Evolutionary conservation across 2,888 invertebrate species (phyloP).

Genomic region (Dorcus parallelipipedus): DNA sequence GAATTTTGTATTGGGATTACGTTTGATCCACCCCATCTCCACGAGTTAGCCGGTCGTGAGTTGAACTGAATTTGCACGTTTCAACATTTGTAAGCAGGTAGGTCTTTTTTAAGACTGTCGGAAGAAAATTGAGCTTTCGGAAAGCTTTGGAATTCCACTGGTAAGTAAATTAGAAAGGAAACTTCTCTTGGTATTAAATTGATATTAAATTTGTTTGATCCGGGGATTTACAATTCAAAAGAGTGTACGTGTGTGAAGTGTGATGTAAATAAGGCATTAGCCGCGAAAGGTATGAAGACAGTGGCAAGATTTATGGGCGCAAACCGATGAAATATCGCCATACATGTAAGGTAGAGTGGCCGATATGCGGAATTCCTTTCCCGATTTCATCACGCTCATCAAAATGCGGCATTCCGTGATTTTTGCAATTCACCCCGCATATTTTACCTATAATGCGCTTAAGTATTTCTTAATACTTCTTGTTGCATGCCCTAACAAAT

Average conservation of each 20-base stretch:
- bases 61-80: no score
- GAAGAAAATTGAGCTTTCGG: not conserved
- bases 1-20: no score
- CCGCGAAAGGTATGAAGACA: constrained; percentile 11
- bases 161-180: not conserved
- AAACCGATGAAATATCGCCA: constrained; percentile 10
- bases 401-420: constrained; percentile 4
- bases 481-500: no score
- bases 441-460: constrained; percentile 10
- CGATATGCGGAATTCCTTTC: constrained; percentile 11
- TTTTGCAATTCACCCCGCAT: constrained; percentile 7
- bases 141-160: not conserved
- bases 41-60: no score
- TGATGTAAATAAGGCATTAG: constrained; percentile 17
- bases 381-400: constrained; percentile 15
- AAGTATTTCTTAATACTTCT: constrained; percentile 9
- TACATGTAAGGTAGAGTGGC: constrained; percentile 9
- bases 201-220: not conserved
- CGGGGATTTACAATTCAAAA: constrained; percentile 12
- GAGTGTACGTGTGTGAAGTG: constrained; percentile 9
- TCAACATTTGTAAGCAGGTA: no score
- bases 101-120: no score
- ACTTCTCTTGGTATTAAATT: not conserved
- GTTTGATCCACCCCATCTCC: no score
- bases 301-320: constrained; percentile 8